These are phyloP conservation scores for Hoplostethus atlanticus DNA, from an alignment of 2,797 vertebrate species.

Conservation along the genomic window DNA sequence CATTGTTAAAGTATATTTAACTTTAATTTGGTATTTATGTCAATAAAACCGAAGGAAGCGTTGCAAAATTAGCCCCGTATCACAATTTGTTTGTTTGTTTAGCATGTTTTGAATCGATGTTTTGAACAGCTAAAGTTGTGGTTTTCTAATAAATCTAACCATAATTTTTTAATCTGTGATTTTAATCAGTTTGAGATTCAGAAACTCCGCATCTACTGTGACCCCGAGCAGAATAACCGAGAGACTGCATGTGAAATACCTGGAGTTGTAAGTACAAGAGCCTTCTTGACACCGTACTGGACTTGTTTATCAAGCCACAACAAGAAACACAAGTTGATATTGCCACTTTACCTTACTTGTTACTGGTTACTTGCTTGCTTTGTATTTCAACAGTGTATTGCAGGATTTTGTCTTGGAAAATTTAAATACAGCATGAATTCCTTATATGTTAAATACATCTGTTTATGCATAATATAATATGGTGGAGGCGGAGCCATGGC, in stretches of 20 bases:
- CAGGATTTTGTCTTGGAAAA: too few species aligned
- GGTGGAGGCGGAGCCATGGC: conserved; percentile 45
- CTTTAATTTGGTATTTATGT: too few species aligned
- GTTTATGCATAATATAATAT: conserved; percentile 53
- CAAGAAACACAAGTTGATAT: conserved; percentile 15
- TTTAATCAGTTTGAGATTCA: conserved; percentile 93
- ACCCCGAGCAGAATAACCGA: conserved; percentile 94
- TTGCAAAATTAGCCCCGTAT: conserved; percentile 1
- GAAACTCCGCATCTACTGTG: conserved; percentile 97
- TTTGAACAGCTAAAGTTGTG: conserved; percentile 6
- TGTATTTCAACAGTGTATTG: too few species aligned
- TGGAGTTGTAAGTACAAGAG: conserved; percentile 91
- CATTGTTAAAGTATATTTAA: too few species aligned
- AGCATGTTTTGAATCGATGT: conserved; percentile 3
- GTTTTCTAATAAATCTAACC: not conserved
- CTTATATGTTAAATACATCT: conserved; percentile 48
- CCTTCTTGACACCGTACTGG: not conserved
- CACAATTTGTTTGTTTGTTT: conserved; percentile 32
- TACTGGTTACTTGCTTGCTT: too few species aligned
- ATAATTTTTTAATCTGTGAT: not conserved
- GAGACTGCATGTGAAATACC: conserved; percentile 98
- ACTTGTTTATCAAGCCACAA: conserved; percentile 23
- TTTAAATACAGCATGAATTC: conserved; percentile 1
- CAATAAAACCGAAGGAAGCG: conserved; percentile 29
- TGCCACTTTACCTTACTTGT: conserved; percentile 3